phyloP scores from a whole-genome alignment of 2,113 vertebrate species.

The Leptocoma aspasia region DNA sequence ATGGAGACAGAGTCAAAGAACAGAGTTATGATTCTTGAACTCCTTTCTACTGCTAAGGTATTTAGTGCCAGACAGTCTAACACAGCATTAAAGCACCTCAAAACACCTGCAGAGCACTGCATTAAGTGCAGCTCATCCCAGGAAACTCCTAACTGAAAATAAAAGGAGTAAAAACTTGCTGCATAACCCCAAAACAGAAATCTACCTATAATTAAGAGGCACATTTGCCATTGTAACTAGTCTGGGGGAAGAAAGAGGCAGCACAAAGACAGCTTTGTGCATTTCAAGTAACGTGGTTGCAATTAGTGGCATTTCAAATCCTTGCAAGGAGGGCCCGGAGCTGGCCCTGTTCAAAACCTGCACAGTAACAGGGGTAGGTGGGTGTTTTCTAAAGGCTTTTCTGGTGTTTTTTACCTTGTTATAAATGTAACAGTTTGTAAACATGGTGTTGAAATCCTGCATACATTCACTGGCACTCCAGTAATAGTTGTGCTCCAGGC shows the following conservation, averaged over 20 bases:
- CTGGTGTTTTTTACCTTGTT: constrained; percentile 85
- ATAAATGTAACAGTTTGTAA: constrained; percentile 98
- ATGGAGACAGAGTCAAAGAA: background rate
- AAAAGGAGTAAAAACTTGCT: background rate
- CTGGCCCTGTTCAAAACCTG: background rate
- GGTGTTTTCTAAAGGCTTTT: background rate
- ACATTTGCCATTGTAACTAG: constrained; percentile 35
- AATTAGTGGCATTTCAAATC: constrained; percentile 40
- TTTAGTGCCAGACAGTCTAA: background rate
- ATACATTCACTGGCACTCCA: constrained; percentile 94
- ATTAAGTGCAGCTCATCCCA: background rate
- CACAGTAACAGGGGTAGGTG: background rate
- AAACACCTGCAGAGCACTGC: background rate
- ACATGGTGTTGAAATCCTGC: constrained; percentile 99
- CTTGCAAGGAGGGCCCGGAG: background rate
- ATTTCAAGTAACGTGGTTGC: constrained; percentile 2
- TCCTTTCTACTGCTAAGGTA: background rate
- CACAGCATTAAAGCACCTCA: background rate
- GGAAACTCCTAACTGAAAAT: background rate
- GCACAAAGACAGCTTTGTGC: constrained; percentile 57
- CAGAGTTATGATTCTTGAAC: background rate
- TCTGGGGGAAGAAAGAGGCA: background rate
- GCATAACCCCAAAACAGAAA: background rate
- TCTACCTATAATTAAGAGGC: constrained; percentile 14
- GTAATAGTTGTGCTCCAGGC: constrained; percentile 93